These are phyloP conservation scores for Clistopyga incitator DNA, from an alignment of 2,888 invertebrate genomes.

Conservation along the genomic window DNA sequence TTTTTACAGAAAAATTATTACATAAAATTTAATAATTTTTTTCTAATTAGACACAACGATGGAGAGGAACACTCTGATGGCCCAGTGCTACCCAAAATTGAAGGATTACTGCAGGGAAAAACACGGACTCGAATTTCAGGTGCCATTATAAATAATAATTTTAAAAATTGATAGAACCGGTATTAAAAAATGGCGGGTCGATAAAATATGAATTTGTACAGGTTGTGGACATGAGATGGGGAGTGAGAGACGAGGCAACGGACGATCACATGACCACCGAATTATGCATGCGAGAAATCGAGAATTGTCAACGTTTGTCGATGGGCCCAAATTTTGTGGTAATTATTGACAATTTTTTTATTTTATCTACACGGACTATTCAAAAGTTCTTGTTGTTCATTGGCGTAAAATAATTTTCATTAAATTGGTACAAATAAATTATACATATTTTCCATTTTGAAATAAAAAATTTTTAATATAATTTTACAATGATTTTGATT, in stretches of 20 bases:
- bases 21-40: neutral
- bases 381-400: neutral
- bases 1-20: slow-evolving; percentile 21
- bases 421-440: neutral
- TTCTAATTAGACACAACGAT: slow-evolving; percentile 93
- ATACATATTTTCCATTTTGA: no score
- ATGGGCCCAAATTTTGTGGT: slow-evolving; percentile 99
- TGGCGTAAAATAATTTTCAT: neutral
- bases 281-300: slow-evolving; percentile 98
- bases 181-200: slow-evolving; percentile 10
- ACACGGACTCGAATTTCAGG: slow-evolving; percentile 99
- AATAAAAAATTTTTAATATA: no score
- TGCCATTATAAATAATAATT: slow-evolving; percentile 78
- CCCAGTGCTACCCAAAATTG: slow-evolving; percentile 97
- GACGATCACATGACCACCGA: slow-evolving; percentile 99
- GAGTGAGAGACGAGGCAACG: slow-evolving; percentile 98
- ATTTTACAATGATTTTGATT: no score
- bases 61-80: slow-evolving; percentile 98
- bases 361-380: neutral
- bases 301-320: slow-evolving; percentile 97
- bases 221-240: slow-evolving; percentile 99
- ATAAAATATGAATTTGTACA: slow-evolving; percentile 78
- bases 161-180: neutral
- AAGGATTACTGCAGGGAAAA: slow-evolving; percentile 99
- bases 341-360: slow-evolving; percentile 62